Conservation (phyloP, 2,888 invertebrate genomes). For the Oligia strigilis region DNA sequence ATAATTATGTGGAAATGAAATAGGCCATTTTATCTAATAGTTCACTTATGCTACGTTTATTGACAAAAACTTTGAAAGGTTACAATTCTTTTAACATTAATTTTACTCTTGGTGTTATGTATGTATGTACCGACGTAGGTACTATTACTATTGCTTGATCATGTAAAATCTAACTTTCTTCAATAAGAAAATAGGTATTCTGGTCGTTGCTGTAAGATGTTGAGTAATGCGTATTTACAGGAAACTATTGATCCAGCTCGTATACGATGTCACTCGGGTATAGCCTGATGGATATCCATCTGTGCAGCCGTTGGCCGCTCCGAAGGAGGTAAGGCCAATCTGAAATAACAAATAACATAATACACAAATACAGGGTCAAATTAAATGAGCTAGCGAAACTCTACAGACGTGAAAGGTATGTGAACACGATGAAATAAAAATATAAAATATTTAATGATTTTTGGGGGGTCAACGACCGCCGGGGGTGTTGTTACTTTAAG, state of each 20-base stretch:
- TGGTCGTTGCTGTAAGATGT: background rate
- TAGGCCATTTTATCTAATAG: background rate
- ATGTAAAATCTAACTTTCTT: background rate
- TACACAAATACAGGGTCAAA: background rate
- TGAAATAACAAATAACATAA: slow-evolving; percentile 8
- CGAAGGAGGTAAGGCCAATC: slow-evolving; percentile 62
- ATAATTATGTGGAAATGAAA: background rate
- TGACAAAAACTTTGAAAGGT: background rate
- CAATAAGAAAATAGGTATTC: background rate
- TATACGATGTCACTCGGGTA: slow-evolving; percentile 50
- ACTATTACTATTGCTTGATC: background rate
- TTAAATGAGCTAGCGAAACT: too few species aligned
- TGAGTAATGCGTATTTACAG: slow-evolving; percentile 20
- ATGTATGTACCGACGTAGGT: background rate
- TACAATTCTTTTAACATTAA: background rate
- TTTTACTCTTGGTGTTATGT: background rate
- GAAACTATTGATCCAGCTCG: slow-evolving; percentile 48
- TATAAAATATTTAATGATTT: too few species aligned
- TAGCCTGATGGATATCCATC: slow-evolving; percentile 41
- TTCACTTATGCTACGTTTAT: background rate
- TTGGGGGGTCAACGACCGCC: too few species aligned
- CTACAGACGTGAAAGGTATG: too few species aligned
- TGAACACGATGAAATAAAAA: too few species aligned
- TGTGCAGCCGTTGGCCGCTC: slow-evolving; percentile 41
- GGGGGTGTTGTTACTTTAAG: too few species aligned